These are phyloP conservation scores for Coturnix japonica DNA, from an alignment of 2,113 vertebrate species.

Conservation along the genomic window DNA sequence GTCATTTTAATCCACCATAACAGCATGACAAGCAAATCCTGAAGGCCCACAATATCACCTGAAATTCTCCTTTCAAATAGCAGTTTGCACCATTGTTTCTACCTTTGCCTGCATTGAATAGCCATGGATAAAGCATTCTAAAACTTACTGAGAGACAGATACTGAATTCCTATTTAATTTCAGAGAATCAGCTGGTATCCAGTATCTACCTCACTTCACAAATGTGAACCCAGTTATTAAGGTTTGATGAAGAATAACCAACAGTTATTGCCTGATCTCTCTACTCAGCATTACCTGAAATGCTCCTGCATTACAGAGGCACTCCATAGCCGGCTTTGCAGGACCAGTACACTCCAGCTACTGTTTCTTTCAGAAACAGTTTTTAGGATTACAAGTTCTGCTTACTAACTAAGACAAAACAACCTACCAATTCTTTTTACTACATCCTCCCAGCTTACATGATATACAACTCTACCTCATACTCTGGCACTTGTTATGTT, in stretches of 20 bases:
- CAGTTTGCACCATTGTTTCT: background rate
- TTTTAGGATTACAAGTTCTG: background rate
- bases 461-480: background rate
- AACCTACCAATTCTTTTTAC: background rate
- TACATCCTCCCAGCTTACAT: background rate
- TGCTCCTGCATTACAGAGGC: background rate
- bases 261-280: background rate
- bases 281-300: background rate
- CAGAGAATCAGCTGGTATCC: background rate
- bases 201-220: background rate
- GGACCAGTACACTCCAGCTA: background rate
- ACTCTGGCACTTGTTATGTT: background rate
- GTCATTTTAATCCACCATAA: background rate
- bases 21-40: background rate
- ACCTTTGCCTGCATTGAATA: background rate
- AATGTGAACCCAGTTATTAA: background rate
- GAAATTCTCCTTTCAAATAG: background rate
- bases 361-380: background rate
- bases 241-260: background rate
- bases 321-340: background rate
- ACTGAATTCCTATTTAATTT: background rate
- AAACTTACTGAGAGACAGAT: background rate
- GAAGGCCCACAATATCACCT: background rate
- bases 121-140: background rate
- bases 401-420: background rate